phyloP scores from a whole-genome alignment of 2,888 invertebrate species.

The Drosophila conformis region DNA sequence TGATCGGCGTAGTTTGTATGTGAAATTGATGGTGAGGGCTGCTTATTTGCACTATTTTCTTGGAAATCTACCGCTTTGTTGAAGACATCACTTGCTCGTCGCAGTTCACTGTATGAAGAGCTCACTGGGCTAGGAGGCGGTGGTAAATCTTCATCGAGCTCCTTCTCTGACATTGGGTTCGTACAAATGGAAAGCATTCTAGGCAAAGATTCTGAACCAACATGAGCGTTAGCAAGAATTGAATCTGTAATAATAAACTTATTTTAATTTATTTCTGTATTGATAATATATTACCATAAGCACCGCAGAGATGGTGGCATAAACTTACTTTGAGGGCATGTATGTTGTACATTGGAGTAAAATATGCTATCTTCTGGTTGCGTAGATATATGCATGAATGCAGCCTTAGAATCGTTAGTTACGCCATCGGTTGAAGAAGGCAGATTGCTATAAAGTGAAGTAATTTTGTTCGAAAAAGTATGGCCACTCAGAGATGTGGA shows the following conservation, averaged over 20 bases:
- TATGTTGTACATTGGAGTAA: slow-evolving; percentile 38
- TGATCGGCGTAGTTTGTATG: slow-evolving; percentile 40
- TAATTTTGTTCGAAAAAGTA: slow-evolving; percentile 1
- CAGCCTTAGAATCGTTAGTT: slow-evolving; percentile 3
- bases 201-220: slow-evolving; percentile 85
- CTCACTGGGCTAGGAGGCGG: slow-evolving; percentile 96
- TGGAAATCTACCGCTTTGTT: slow-evolving; percentile 76
- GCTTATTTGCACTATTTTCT: slow-evolving; percentile 23
- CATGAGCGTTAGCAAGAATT: slow-evolving; percentile 1
- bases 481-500: slow-evolving; percentile 60
- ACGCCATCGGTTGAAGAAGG: background rate
- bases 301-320: background rate
- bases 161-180: slow-evolving; percentile 37
- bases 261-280: background rate
- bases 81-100: slow-evolving; percentile 90
- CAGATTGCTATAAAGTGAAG: slow-evolving; percentile 40
- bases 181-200: slow-evolving; percentile 77
- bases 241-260: slow-evolving; percentile 8
- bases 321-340: slow-evolving; percentile 28
- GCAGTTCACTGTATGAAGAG: slow-evolving; percentile 94
- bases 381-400: background rate
- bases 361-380: slow-evolving; percentile 11
- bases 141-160: slow-evolving; percentile 88
- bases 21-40: background rate
- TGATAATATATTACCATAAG: background rate